Evolutionary conservation across 2,888 invertebrate genomes (phyloP).

Genomic region (Mylabris sibirica): DNA sequence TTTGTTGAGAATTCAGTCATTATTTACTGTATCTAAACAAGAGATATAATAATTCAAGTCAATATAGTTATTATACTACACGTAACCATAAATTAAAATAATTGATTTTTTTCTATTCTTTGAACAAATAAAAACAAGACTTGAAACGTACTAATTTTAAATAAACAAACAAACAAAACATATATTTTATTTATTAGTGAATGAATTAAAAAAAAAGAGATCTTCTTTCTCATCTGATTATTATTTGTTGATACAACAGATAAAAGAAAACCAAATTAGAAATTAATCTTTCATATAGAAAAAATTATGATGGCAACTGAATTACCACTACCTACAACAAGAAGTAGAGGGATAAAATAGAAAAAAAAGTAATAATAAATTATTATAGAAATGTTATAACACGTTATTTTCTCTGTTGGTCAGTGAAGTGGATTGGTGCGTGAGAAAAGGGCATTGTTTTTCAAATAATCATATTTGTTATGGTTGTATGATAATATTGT

Average conservation of each 20-base stretch:
- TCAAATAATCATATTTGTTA: neutral
- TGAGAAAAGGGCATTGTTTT: neutral
- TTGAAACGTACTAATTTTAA: neutral
- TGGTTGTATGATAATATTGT: neutral
- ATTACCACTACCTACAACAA: neutral
- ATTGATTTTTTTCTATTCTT: neutral
- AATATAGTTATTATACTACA: neutral
- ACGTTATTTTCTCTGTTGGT: neutral
- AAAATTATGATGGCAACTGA: neutral
- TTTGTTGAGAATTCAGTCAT: neutral
- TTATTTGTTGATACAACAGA: neutral
- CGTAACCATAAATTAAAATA: constrained; percentile 5
- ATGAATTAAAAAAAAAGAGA: neutral
- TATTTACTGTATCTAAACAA: neutral
- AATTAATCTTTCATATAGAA: neutral
- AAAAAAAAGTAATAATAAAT: neutral
- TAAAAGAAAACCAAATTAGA: neutral
- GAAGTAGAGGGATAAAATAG: neutral
- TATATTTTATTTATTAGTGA: neutral
- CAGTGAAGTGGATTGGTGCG: neutral
- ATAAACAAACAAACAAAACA: constrained; percentile 1
- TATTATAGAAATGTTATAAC: neutral
- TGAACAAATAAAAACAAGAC: constrained; percentile 2
- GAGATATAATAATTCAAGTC: constrained; percentile 5
- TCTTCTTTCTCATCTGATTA: neutral